Evolutionary conservation across 2,797 vertebrate genomes (phyloP).

Genomic region (Bradypodion pumilum): DNA sequence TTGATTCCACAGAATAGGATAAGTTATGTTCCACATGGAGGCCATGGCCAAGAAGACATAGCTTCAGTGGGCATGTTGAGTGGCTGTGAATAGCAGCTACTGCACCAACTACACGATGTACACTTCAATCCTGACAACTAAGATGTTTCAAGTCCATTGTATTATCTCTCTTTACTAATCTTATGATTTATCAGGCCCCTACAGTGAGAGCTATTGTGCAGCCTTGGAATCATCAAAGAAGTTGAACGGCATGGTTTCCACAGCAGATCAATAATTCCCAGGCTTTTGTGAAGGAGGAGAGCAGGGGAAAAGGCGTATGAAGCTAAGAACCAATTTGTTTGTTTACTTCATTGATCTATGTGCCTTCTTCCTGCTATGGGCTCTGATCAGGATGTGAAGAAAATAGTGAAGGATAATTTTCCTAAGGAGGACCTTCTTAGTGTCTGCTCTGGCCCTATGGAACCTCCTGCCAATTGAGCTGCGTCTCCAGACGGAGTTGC

Average conservation of each 20-base stretch:
- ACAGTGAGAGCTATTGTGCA: conserved; percentile 13
- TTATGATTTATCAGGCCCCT: conserved; percentile 46
- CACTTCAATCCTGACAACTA: neutral
- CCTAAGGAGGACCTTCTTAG: too few relatives aligned
- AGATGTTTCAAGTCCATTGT: neutral
- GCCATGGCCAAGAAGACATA: neutral
- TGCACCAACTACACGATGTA: neutral
- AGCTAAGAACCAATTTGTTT: conserved; percentile 42
- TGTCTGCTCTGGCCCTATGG: too few relatives aligned
- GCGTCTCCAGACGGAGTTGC: too few relatives aligned
- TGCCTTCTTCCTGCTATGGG: conserved; percentile 28
- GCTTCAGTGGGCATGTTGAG: too few relatives aligned
- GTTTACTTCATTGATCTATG: conserved; percentile 39
- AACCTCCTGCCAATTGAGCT: too few relatives aligned
- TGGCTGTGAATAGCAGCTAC: neutral
- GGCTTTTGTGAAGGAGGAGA: conserved; percentile 25
- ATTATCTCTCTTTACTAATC: conserved; percentile 33
- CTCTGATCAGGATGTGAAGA: neutral
- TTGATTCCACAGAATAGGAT: too few relatives aligned
- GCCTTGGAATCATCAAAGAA: conserved; percentile 30
- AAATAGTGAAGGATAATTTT: neutral
- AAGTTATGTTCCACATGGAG: neutral
- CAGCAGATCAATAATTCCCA: conserved; percentile 48
- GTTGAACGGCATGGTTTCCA: conserved; percentile 43
- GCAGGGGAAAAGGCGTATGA: conserved; percentile 24